phyloP scores from a whole-genome alignment of 1,140 invertebrate species.

The Tyrophagus putrescentiae region DNA sequence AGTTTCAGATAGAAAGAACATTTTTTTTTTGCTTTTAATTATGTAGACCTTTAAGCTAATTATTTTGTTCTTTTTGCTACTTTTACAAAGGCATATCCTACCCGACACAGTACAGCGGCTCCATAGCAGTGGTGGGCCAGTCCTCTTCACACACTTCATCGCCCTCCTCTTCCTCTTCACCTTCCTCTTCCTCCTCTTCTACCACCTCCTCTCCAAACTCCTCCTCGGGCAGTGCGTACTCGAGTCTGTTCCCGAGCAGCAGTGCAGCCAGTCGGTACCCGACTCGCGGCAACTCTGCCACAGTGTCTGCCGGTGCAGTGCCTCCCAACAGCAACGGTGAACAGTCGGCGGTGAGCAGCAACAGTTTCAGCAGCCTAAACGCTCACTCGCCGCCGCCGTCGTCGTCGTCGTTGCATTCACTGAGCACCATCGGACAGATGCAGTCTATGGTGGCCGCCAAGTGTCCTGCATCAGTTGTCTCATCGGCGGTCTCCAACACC shows the following conservation, averaged over 20 bases:
- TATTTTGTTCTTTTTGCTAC: too few relatives aligned
- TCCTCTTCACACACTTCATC: neutral
- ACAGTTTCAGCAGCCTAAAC: neutral
- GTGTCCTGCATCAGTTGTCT: neutral
- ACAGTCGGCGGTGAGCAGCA: neutral
- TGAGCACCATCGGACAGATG: neutral
- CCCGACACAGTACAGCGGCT: neutral
- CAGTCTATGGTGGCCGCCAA: constrained; percentile 3
- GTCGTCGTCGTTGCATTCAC: neutral
- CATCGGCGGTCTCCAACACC: neutral
- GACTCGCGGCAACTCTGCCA: neutral
- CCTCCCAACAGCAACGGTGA: neutral
- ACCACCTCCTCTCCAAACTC: neutral
- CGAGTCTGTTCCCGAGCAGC: constrained; percentile 6
- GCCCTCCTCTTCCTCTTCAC: neutral
- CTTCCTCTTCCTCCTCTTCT: neutral
- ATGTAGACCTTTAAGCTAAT: too few relatives aligned
- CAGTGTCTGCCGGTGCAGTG: neutral
- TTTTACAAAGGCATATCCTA: too few relatives aligned
- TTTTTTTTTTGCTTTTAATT: too few relatives aligned
- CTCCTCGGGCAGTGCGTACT: neutral
- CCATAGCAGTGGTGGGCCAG: neutral
- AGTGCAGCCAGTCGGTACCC: too few relatives aligned
- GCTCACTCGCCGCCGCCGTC: neutral
- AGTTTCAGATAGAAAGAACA: too few relatives aligned